Conservation (phyloP, 2,113 vertebrate genomes). For the Thymallus thymallus region DNA sequence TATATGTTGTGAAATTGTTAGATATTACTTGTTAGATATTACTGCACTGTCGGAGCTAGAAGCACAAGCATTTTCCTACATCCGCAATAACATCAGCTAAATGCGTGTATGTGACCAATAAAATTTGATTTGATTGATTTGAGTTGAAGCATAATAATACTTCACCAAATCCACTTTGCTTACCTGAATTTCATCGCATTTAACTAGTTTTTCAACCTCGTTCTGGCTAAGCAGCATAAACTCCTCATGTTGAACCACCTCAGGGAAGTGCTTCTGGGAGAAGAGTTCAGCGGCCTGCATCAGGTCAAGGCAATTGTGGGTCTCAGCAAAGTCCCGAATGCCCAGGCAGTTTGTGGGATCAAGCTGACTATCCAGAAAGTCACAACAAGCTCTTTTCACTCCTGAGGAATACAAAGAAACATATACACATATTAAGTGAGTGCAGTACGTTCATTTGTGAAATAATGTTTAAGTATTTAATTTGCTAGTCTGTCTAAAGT, state of each 20-base stretch:
- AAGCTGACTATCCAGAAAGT: constrained; percentile 95
- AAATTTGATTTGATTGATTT: too few species aligned
- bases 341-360: constrained; percentile 98
- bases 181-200: constrained; percentile 99
- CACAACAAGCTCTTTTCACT: constrained; percentile 97
- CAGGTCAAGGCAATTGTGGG: constrained; percentile 95
- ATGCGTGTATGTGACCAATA: too few species aligned
- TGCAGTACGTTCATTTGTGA: too few species aligned
- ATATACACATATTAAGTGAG: too few species aligned
- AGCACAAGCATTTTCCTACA: too few species aligned
- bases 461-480: too few species aligned
- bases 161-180: constrained; percentile 15
- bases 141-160: not conserved
- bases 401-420: constrained; percentile 71
- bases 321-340: constrained; percentile 98
- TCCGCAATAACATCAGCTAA: too few species aligned
- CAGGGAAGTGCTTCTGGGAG: constrained; percentile 97
- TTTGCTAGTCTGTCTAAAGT: too few species aligned
- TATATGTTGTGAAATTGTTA: too few species aligned
- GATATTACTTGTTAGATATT: too few species aligned
- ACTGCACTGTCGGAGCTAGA: too few species aligned
- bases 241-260: constrained; percentile 98
- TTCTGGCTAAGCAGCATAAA: constrained; percentile 95
- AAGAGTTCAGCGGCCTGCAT: constrained; percentile 98
- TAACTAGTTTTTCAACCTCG: constrained; percentile 97